Conservation (phyloP, 1,140 invertebrate species). For the Phymastichus coffea region DNA sequence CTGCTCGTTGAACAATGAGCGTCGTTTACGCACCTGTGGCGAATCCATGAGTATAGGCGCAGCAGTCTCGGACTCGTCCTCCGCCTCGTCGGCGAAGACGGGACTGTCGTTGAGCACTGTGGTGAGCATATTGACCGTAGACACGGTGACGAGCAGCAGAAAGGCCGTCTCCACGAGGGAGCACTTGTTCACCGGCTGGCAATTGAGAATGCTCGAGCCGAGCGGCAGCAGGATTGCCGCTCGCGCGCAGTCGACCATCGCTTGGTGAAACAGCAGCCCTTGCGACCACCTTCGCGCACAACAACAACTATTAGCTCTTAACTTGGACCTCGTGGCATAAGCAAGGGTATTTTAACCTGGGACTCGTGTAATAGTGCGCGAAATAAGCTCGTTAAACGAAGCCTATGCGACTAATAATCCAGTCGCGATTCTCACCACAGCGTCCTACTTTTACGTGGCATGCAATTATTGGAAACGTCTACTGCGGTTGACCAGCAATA, state of each 20-base stretch:
- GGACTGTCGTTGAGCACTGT: constrained; percentile 88
- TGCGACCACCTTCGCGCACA: constrained; percentile 86
- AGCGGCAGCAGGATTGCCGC: constrained; percentile 79
- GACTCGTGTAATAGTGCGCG: too few species aligned
- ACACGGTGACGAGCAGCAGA: constrained; percentile 83
- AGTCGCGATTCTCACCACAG: too few species aligned
- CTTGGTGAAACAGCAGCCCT: constrained; percentile 83
- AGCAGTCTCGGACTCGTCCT: constrained; percentile 67
- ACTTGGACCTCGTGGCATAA: too few species aligned
- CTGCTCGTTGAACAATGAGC: too few species aligned
- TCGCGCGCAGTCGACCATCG: constrained; percentile 78
- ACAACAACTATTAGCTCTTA: too few species aligned
- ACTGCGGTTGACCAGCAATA: too few species aligned
- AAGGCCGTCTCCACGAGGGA: constrained; percentile 88
- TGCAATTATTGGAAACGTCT: too few species aligned
- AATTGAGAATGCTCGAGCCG: constrained; percentile 78
- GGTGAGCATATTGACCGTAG: constrained; percentile 88
- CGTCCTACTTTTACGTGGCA: too few species aligned
- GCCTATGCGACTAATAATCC: too few species aligned
- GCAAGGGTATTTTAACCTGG: too few species aligned
- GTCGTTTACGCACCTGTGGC: too few species aligned
- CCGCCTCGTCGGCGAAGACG: constrained; percentile 78
- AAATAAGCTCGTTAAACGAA: too few species aligned
- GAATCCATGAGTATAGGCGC: constrained; percentile 75
- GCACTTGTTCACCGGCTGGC: constrained; percentile 82